Conservation (phyloP, 2,113 vertebrate genomes). For the Leptobrachium leishanense region DNA sequence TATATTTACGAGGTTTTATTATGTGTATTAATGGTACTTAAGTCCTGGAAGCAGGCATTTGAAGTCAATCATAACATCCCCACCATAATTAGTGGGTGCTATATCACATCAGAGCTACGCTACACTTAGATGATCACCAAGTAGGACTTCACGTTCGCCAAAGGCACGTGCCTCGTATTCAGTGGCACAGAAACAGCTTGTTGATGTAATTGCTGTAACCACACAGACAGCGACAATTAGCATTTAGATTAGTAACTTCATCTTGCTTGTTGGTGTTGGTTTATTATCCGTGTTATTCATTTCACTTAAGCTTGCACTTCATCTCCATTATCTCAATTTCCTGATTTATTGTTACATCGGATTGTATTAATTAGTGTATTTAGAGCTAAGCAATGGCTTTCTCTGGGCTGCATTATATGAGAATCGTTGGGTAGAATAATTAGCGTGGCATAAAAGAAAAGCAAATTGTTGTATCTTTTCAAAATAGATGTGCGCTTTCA, state of each 20-base stretch:
- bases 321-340: not conserved
- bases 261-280: not conserved
- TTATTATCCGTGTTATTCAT: not conserved
- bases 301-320: not conserved
- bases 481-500: no score
- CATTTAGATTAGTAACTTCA: conserved; percentile 16
- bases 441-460: no score
- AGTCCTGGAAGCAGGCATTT: conserved; percentile 25
- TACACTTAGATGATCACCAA: not conserved
- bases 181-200: not conserved
- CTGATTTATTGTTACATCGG: not conserved
- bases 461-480: no score
- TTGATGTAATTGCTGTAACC: conserved; percentile 13
- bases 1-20: conserved; percentile 35
- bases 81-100: conserved; percentile 31
- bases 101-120: conserved; percentile 15
- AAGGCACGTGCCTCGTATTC: not conserved
- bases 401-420: no score
- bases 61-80: conserved; percentile 29
- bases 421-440: no score
- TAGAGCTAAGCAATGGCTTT: no score
- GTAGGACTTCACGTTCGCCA: conserved; percentile 2
- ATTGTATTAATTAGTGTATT: conserved; percentile 17
- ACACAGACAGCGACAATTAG: conserved; percentile 1
- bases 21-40: conserved; percentile 14